A percentile compares a stretch with the other conserved stretches of the same genome.
Evolutionary conservation across 2,888 invertebrate species (phyloP).

Genomic region (Archaeoteleia sp.): DNA sequence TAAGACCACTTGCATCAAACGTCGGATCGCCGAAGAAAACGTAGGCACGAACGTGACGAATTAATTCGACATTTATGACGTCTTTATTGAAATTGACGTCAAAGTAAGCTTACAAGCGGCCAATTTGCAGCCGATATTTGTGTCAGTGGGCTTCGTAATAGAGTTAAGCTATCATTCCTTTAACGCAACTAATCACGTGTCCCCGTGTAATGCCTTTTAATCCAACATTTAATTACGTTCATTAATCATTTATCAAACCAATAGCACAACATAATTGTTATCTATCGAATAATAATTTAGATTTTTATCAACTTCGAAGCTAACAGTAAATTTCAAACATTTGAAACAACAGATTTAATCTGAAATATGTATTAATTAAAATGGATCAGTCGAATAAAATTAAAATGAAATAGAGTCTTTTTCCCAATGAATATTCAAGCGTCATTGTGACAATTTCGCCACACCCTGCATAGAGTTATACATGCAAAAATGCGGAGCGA

Average conservation of each 20-base stretch:
- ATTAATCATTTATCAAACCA: background rate
- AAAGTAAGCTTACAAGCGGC: conserved; percentile 18
- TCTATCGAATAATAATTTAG: no score
- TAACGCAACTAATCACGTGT: conserved; percentile 7
- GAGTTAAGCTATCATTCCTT: conserved; percentile 8
- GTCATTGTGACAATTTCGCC: no score
- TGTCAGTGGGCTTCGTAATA: conserved; percentile 31
- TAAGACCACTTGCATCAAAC: background rate
- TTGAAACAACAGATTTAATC: no score
- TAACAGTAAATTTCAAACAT: no score
- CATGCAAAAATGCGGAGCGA: conserved; percentile 5
- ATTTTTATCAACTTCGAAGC: no score
- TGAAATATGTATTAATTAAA: no score
- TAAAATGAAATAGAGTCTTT: background rate
- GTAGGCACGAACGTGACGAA: background rate
- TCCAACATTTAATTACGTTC: background rate
- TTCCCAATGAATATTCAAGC: background rate
- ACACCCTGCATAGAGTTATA: background rate
- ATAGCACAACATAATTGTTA: no score
- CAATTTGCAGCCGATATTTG: conserved; percentile 15
- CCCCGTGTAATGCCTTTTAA: background rate
- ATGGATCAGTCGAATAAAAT: no score
- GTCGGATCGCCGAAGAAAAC: conserved; percentile 9
- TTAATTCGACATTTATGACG: conserved; percentile 10
- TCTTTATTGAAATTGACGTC: conserved; percentile 24